Evolutionary conservation across 2,113 vertebrate genomes (phyloP).

Genomic region (Antechinus flavipes): DNA sequence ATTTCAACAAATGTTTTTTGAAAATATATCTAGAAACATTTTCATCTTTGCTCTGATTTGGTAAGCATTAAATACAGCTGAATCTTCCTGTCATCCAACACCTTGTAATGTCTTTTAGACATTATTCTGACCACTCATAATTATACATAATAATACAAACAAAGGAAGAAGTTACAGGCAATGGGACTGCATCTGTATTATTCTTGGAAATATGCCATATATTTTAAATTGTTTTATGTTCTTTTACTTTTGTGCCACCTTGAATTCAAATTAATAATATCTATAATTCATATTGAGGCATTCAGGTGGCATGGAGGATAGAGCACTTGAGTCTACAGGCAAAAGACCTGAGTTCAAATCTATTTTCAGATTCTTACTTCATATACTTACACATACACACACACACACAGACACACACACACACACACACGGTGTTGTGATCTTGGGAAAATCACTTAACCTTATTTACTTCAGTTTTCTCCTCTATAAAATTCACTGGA

Average conservation of each 20-base stretch:
- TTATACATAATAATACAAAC: neutral
- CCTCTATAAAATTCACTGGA: no score
- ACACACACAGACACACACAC: no score
- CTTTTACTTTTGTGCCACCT: neutral
- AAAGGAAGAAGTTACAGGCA: neutral
- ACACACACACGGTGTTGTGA: no score
- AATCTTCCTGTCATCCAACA: neutral
- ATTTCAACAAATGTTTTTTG: neutral
- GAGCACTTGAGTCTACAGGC: no score
- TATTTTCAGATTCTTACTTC: no score
- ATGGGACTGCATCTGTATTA: neutral
- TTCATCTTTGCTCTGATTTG: neutral
- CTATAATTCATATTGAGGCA: neutral
- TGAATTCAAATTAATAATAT: neutral
- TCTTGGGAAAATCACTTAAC: no score
- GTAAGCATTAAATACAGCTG: neutral
- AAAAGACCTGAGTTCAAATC: no score
- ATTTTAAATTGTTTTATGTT: neutral
- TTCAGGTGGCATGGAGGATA: no score
- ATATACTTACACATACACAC: no score
- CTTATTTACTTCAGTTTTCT: no score
- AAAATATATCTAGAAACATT: neutral
- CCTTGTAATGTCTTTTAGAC: neutral
- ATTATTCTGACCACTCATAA: neutral
- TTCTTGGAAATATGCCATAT: neutral